Evolutionary conservation across 2,888 invertebrate genomes (phyloP).

Genomic region (Entomobrya proxima): DNA sequence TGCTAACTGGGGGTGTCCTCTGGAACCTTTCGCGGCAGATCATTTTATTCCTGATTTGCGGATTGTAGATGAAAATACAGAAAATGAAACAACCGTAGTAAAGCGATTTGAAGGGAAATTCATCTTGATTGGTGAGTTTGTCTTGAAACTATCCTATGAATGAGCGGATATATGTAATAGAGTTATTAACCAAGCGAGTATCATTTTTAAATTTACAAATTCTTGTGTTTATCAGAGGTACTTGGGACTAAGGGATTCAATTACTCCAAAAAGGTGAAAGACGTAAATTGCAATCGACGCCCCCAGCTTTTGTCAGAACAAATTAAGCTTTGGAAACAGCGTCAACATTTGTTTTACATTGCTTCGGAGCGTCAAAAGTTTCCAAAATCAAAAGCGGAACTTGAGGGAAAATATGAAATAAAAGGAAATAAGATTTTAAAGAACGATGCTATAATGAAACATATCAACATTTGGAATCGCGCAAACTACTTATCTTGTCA

Average conservation of each 20-base stretch:
- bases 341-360: conserved; percentile 39
- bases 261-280: conserved; percentile 35
- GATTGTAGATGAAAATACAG: conserved; percentile 42
- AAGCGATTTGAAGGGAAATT: conserved; percentile 59
- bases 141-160: no score
- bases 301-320: conserved; percentile 34
- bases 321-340: conserved; percentile 61
- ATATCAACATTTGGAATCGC: conserved; percentile 51
- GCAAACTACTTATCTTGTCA: conserved; percentile 40
- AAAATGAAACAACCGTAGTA: conserved; percentile 41
- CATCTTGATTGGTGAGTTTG: conserved; percentile 62
- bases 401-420: neutral
- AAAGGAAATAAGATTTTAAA: conserved; percentile 26
- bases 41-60: conserved; percentile 69
- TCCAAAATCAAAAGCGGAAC: neutral
- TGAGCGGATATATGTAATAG: neutral
- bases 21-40: conserved; percentile 69
- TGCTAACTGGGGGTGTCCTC: conserved; percentile 71
- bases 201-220: no score
- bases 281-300: neutral
- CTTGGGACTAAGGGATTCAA: conserved; percentile 69
- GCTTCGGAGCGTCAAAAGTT: conserved; percentile 29
- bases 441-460: neutral
- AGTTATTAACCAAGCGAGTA: no score
- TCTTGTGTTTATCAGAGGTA: conserved; percentile 54